Evolutionary conservation across 2,888 invertebrate genomes (phyloP).

Genomic region (Diaprepes abbreviatus): DNA sequence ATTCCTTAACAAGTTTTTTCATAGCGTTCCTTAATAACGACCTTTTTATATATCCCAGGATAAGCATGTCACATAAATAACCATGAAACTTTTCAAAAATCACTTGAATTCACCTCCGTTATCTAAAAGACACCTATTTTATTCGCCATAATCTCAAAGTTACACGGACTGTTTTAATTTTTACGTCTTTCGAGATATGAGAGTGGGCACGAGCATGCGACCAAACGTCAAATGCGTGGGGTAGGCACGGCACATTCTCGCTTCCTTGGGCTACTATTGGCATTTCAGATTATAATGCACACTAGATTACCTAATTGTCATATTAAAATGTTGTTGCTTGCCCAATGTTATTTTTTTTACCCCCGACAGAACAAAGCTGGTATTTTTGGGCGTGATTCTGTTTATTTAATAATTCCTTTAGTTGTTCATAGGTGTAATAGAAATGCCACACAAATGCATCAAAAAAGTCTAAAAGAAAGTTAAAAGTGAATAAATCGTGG

Average conservation of each 20-base stretch:
- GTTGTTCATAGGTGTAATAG: no score
- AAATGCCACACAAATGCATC: no score
- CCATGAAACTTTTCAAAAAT: conserved; percentile 1
- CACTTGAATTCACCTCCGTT: conserved; percentile 22
- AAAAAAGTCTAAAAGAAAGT: no score
- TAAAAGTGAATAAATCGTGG: no score
- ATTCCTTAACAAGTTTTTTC: no score
- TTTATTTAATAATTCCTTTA: no score
- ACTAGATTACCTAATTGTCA: conserved; percentile 28
- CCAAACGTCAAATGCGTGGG: conserved; percentile 52
- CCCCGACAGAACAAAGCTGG: no score
- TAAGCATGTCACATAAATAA: not conserved
- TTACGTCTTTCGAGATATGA: conserved; percentile 48
- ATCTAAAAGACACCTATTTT: conserved; percentile 39
- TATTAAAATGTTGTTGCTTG: no score
- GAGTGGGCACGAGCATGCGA: conserved; percentile 51
- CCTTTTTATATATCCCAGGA: not conserved
- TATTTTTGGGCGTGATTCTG: no score
- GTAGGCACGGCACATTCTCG: conserved; percentile 49
- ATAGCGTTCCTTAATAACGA: not conserved
- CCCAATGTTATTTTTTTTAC: no score
- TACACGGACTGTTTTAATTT: conserved; percentile 41
- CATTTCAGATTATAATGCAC: conserved; percentile 36
- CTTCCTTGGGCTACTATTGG: conserved; percentile 53
- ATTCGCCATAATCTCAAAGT: conserved; percentile 40